Evolutionary conservation across 2,888 invertebrate genomes (phyloP).

Genomic region (Hydraecia micacea): DNA sequence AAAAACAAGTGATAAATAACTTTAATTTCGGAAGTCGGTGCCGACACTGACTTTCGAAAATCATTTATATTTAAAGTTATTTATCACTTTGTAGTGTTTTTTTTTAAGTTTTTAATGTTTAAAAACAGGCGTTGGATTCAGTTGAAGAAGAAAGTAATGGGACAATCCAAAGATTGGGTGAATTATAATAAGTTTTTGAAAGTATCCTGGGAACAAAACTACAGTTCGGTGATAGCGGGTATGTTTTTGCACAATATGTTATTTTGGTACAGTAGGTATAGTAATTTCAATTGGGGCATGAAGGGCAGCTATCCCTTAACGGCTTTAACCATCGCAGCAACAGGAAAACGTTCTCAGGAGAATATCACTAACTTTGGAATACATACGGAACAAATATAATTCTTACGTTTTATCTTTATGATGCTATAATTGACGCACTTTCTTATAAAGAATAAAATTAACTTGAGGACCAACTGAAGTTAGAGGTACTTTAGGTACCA

Average conservation of each 20-base stretch:
- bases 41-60: no score
- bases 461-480: background rate
- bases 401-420: background rate
- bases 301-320: background rate
- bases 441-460: background rate
- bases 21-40: no score
- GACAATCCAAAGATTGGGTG: conserved; percentile 79
- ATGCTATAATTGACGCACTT: background rate
- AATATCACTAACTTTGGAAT: background rate
- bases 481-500: background rate
- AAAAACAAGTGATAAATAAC: no score
- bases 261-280: background rate
- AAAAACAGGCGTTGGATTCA: conserved; percentile 78
- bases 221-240: conserved; percentile 78
- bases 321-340: background rate
- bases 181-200: conserved; percentile 81
- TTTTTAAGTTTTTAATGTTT: background rate
- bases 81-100: no score
- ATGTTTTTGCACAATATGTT: conserved; percentile 15
- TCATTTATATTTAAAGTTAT: no score
- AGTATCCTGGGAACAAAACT: conserved; percentile 81
- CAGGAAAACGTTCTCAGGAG: background rate
- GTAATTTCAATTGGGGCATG: background rate
- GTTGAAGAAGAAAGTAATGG: conserved; percentile 78
- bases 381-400: background rate